Conservation (phyloP, 2,113 vertebrate genomes). For the Forbesichthys agassizii region DNA sequence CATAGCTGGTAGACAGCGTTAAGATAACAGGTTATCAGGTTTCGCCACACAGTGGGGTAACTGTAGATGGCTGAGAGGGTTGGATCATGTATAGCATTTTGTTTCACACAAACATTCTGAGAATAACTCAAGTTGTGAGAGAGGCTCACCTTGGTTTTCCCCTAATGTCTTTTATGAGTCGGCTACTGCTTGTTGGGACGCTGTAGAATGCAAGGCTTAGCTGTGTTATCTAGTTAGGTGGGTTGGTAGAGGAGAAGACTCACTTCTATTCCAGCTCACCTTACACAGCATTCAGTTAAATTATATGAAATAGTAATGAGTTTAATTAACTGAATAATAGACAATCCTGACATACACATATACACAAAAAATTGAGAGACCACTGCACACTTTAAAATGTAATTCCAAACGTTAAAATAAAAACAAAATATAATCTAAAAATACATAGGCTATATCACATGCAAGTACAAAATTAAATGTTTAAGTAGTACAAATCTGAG, state of each 20-base stretch:
- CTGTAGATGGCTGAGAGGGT: conserved; percentile 70
- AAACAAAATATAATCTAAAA: too few species aligned
- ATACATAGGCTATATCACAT: too few species aligned
- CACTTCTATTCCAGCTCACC: conserved; percentile 15
- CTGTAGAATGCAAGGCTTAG: neutral
- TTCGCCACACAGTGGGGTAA: conserved; percentile 75
- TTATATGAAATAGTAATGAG: conserved; percentile 14
- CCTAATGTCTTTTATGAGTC: conserved; percentile 31
- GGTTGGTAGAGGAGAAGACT: neutral
- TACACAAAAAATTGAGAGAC: too few species aligned
- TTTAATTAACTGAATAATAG: neutral
- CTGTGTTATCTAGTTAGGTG: conserved; percentile 24
- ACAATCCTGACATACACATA: too few species aligned
- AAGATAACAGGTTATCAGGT: conserved; percentile 78
- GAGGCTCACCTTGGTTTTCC: conserved; percentile 41
- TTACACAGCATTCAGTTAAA: conserved; percentile 15
- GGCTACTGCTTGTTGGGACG: conserved; percentile 23
- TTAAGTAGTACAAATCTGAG: too few species aligned
- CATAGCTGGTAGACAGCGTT: conserved; percentile 72
- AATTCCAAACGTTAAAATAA: too few species aligned
- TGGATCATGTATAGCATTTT: conserved; percentile 67
- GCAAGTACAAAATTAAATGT: too few species aligned
- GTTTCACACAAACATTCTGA: conserved; percentile 73
- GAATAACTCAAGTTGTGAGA: conserved; percentile 63
- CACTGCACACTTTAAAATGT: too few species aligned